Evolutionary conservation across 2,797 vertebrate genomes (phyloP).

Genomic region (Pseudochaenichthys georgianus): DNA sequence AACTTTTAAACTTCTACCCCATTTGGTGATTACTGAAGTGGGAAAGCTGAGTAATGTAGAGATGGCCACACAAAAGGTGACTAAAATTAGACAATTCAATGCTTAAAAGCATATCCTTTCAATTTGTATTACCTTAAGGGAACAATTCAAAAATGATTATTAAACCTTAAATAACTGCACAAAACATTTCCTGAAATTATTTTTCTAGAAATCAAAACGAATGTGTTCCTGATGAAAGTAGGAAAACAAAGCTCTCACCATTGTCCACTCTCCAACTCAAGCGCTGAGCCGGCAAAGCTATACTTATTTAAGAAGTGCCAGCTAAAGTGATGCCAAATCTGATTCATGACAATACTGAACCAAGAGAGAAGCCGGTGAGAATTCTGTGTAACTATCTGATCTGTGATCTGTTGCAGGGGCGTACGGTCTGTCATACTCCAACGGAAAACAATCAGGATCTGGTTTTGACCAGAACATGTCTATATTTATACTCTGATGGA

Average conservation of each 20-base stretch:
- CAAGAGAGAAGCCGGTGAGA: constrained; percentile 17
- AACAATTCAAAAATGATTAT: constrained; percentile 33
- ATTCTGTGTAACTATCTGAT: constrained; percentile 9
- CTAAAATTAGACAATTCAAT: constrained; percentile 8
- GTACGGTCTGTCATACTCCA: too few species aligned
- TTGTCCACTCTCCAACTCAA: constrained; percentile 22
- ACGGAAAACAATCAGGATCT: too few species aligned
- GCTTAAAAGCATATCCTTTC: constrained; percentile 24
- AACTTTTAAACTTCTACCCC: constrained; percentile 6
- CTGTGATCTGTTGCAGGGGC: background rate
- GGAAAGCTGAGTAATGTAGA: background rate
- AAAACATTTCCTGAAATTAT: background rate
- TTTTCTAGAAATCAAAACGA: background rate
- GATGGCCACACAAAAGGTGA: background rate
- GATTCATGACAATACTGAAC: constrained; percentile 34
- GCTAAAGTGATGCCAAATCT: constrained; percentile 33
- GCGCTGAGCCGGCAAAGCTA: constrained; percentile 24
- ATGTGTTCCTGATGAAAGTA: constrained; percentile 7
- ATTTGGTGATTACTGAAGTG: constrained; percentile 1
- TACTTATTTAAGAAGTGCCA: constrained; percentile 8
- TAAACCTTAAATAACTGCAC: constrained; percentile 2
- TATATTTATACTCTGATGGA: too few species aligned
- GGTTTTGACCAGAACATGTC: too few species aligned
- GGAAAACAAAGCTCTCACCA: constrained; percentile 13
- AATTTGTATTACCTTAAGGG: constrained; percentile 15